phyloP scores from a whole-genome alignment of 2,888 invertebrate genomes.

The Syritta pipiens region DNA sequence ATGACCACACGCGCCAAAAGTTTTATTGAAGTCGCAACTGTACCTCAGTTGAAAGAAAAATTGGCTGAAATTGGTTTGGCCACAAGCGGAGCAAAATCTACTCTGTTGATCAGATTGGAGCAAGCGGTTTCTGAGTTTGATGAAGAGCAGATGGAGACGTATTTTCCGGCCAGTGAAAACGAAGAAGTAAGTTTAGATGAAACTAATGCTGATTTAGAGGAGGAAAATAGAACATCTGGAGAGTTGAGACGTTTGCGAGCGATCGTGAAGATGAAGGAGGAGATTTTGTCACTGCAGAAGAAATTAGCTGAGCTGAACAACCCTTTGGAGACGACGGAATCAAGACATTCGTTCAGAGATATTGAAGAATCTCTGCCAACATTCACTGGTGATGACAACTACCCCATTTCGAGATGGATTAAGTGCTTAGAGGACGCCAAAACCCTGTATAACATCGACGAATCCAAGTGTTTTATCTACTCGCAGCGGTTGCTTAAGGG shows the following conservation, averaged over 20 bases:
- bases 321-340: not conserved
- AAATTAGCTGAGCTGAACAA: slow-evolving; percentile 11
- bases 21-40: slow-evolving; percentile 22
- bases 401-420: slow-evolving; percentile 9
- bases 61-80: slow-evolving; percentile 17
- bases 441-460: slow-evolving; percentile 2
- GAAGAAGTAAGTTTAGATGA: not conserved
- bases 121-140: slow-evolving; percentile 7
- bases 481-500: slow-evolving; percentile 14
- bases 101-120: not conserved
- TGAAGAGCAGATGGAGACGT: slow-evolving; percentile 1
- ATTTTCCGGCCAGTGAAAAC: slow-evolving; percentile 2
- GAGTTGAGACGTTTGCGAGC: slow-evolving; percentile 5
- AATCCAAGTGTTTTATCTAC: slow-evolving; percentile 20
- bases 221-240: not conserved
- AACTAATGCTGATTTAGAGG: not conserved
- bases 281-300: slow-evolving; percentile 8
- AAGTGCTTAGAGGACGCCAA: slow-evolving; percentile 15
- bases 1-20: not conserved
- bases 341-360: slow-evolving; percentile 6
- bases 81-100: slow-evolving; percentile 6
- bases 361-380: slow-evolving; percentile 6
- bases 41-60: slow-evolving; percentile 6
- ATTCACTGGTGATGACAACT: slow-evolving; percentile 18
- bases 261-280: slow-evolving; percentile 10